Conservation (phyloP, 2,797 vertebrate species). For the Varecia variegata region DNA sequence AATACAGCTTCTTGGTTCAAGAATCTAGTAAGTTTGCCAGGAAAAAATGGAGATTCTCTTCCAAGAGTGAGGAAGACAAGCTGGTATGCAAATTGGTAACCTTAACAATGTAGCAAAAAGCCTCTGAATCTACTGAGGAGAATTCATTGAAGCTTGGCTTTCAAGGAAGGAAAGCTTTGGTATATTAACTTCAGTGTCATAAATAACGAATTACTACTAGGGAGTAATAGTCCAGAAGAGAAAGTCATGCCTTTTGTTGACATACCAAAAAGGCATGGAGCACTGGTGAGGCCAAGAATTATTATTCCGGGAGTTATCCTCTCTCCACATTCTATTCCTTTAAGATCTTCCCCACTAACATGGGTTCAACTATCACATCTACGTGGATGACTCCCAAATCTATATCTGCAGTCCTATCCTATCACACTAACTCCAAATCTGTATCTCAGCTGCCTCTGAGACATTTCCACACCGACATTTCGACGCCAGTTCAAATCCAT, state of each 20-base stretch:
- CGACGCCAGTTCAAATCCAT: neutral
- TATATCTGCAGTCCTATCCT: constrained; percentile 42
- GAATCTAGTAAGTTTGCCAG: neutral
- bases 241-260: constrained; percentile 38
- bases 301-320: constrained; percentile 52
- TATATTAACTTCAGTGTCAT: constrained; percentile 34
- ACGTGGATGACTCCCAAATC: constrained; percentile 51
- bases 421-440: constrained; percentile 51
- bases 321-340: constrained; percentile 53
- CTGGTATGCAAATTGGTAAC: neutral
- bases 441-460: constrained; percentile 43
- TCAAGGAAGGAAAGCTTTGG: neutral
- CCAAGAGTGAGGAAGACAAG: neutral
- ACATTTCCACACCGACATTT: constrained; percentile 1
- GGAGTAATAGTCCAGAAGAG: constrained; percentile 36
- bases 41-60: neutral
- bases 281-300: constrained; percentile 39
- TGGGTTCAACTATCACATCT: constrained; percentile 37
- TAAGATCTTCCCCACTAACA: constrained; percentile 6
- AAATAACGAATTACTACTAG: constrained; percentile 29
- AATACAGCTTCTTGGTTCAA: neutral
- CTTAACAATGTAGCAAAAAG: neutral
- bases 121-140: neutral
- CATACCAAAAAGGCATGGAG: constrained; percentile 27
- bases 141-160: neutral